Conservation (phyloP, 2,888 invertebrate species). For the Drosophila yooni region DNA sequence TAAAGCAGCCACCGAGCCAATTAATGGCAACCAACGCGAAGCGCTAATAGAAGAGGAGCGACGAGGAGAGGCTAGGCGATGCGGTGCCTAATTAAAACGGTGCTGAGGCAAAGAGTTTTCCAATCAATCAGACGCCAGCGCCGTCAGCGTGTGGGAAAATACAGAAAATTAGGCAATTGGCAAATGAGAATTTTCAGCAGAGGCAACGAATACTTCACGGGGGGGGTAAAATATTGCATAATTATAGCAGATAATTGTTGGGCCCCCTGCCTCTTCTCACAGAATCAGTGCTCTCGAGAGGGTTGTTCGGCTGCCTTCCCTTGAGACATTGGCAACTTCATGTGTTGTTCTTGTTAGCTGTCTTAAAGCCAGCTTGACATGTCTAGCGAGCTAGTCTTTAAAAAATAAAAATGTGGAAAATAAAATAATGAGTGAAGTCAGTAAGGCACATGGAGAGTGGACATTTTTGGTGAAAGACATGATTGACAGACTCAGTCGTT, state of each 20-base stretch:
- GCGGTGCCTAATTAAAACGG: slow-evolving; percentile 70
- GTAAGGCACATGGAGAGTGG: slow-evolving; percentile 60
- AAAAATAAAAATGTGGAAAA: slow-evolving; percentile 18
- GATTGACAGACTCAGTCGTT: slow-evolving; percentile 71
- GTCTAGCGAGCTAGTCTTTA: slow-evolving; percentile 38
- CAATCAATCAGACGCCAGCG: slow-evolving; percentile 76
- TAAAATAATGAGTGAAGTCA: slow-evolving; percentile 60
- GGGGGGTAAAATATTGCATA: slow-evolving; percentile 67
- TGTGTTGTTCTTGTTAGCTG: slow-evolving; percentile 48
- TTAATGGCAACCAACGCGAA: slow-evolving; percentile 64
- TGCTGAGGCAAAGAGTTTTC: slow-evolving; percentile 61
- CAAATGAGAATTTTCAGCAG: slow-evolving; percentile 52
- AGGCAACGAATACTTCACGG: slow-evolving; percentile 16
- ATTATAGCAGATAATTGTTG: slow-evolving; percentile 75
- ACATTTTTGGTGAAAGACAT: slow-evolving; percentile 57
- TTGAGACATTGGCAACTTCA: slow-evolving; percentile 67
- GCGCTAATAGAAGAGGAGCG: neutral
- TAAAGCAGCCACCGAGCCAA: slow-evolving; percentile 72
- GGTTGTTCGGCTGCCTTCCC: slow-evolving; percentile 62
- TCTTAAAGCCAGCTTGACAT: slow-evolving; percentile 76
- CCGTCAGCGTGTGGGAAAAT: slow-evolving; percentile 57
- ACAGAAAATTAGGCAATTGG: slow-evolving; percentile 80
- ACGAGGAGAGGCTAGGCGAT: slow-evolving; percentile 6
- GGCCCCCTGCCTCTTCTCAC: slow-evolving; percentile 16
- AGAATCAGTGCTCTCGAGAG: slow-evolving; percentile 38